Base-by-base conservation (phyloP, 2,797 vertebrate species). In the Phyllotis vaccarum region DNA sequence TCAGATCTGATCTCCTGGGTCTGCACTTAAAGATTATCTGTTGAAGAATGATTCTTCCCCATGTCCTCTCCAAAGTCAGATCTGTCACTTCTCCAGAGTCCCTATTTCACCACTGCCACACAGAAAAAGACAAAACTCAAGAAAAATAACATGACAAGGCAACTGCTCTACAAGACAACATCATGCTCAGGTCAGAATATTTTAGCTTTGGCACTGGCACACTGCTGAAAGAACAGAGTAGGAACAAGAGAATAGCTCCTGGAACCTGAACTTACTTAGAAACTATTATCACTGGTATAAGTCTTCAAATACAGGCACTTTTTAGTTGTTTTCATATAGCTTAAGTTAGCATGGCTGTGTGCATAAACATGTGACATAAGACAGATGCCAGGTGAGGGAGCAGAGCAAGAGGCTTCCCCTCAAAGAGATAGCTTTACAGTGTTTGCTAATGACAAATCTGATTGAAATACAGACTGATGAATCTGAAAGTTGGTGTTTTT, bases 61-160 rank as follows among this genome's bases (percentile, higher is more conserved):
- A 97, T 98, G 98, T 98, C 97, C 98, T 98, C 98, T 98, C 97
- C 98, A 98, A 98, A 98, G 98, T 98, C 98, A 98, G 97, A 98
- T 98, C 97, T 98, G 93, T 98, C 98, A 98, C 98, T 98, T 98
- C 98, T 98, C 98, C 98, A 98, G 98, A 98, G 97, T 98, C 98
- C 98, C 98, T 98, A 98, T 98, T 98, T 97, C 98, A 98, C 98
- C 98, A 98, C 98, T 98, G 98, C 98, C 98, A 98, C 98, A 98
- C 98, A 98, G 98, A 98, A 98, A 98, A 98, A 98, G 98, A 98
- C 98, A 98, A 98, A 98, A 98, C 98, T 98, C 98, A 98, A 98
- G 98, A 98, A 98, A 98, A 98, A 98, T 98, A 98, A 96, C 97
- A 98, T 98, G 97, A 98, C 97, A 98, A 97, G 95, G 98, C 97